A percentile compares a stretch with the other conserved stretches of the same genome.
phyloP scores from a whole-genome alignment of 2,113 vertebrate genomes.

The Pontoporia blainvillei region DNA sequence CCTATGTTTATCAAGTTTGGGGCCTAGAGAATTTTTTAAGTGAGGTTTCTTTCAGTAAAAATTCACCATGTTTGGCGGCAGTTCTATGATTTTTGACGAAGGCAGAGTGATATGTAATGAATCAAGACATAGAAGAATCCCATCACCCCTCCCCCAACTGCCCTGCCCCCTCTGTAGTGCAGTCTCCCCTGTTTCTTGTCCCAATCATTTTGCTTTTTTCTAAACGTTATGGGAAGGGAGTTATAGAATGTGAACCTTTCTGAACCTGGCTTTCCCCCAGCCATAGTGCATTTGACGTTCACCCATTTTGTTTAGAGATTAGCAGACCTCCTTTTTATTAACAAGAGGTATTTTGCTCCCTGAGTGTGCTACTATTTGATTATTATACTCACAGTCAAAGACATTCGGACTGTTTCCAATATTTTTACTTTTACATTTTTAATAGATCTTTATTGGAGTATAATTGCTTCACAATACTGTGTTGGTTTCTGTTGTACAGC shows the following conservation, averaged over 20 bases:
- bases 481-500: too few relatives aligned
- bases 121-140: too few relatives aligned
- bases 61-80: too few relatives aligned
- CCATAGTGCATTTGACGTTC: accelerated
- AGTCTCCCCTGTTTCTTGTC: background rate
- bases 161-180: background rate
- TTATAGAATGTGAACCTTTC: background rate
- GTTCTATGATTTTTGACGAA: background rate
- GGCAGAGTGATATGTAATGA: too few relatives aligned
- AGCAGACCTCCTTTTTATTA: background rate
- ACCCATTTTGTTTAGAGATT: too few relatives aligned
- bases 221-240: too few relatives aligned
- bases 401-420: background rate
- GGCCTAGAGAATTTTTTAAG: background rate
- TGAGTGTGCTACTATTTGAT: background rate
- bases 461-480: too few relatives aligned
- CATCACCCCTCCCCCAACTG: background rate
- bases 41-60: background rate
- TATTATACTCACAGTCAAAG: background rate
- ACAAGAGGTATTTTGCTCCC: accelerated
- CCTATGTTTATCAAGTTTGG: background rate
- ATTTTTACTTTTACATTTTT: background rate
- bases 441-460: too few relatives aligned
- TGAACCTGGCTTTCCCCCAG: background rate
- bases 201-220: background rate